Percentiles rank a stretch among this genome's conserved stretches.
Evolutionary conservation across 2,797 vertebrate genomes (phyloP).

Genomic region (Podarcis siculus): DNA sequence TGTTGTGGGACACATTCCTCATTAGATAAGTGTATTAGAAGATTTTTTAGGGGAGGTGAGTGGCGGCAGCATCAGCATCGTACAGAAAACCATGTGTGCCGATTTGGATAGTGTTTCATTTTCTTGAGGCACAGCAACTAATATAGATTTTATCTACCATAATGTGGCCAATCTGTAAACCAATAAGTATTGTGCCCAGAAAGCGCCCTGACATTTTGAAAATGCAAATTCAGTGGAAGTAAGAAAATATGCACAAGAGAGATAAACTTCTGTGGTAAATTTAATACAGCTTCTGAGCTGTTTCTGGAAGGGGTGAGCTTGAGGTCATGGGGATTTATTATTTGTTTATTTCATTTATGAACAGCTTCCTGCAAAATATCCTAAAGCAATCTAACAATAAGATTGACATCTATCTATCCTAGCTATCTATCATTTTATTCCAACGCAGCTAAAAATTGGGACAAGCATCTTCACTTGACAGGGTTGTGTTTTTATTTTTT

Average conservation of each 20-base stretch:
- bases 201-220: background rate
- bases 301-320: background rate
- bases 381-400: no score
- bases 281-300: background rate
- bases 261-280: accelerated
- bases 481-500: no score
- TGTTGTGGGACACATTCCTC: background rate
- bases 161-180: background rate
- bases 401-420: no score
- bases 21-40: background rate
- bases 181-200: background rate
- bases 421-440: no score
- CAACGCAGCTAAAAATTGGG: no score
- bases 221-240: background rate
- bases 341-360: no score
- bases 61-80: background rate
- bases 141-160: background rate
- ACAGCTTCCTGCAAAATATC: no score
- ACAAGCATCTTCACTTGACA: no score
- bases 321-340: background rate
- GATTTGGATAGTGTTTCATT: conserved; percentile 4
- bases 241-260: background rate
- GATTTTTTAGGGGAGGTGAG: background rate
- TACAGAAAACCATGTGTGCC: background rate
- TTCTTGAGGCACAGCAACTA: accelerated